Percentiles rank a stretch among this genome's conserved stretches.
phyloP scores from a whole-genome alignment of 2,888 invertebrate genomes.

The Cryptocephalus moraei region DNA sequence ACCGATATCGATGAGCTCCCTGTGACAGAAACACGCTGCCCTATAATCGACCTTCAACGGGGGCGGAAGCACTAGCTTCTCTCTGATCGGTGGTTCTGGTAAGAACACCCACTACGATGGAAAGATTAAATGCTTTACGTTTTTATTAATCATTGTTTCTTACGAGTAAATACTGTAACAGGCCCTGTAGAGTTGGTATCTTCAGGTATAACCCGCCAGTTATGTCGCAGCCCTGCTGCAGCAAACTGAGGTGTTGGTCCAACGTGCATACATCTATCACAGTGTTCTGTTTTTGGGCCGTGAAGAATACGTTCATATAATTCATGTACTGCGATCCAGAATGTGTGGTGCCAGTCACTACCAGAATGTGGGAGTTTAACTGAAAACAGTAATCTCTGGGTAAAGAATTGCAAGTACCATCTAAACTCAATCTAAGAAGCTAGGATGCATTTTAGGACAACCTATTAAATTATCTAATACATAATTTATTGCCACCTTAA shows the following conservation, averaged over 20 bases:
- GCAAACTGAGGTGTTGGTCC: conserved; percentile 78
- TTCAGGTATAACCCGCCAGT: conserved; percentile 87
- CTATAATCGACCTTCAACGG: conserved; percentile 89
- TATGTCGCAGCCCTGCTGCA: conserved; percentile 96
- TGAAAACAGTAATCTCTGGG: conserved; percentile 19
- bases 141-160: conserved; percentile 19
- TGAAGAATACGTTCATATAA: conserved; percentile 97
- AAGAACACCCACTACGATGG: conserved; percentile 78
- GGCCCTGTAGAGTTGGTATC: conserved; percentile 75
- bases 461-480: no score
- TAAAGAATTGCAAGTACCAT: neutral
- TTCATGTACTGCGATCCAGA: conserved; percentile 95
- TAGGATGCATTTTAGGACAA: neutral
- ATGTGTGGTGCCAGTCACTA: conserved; percentile 84
- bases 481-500: no score
- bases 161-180: conserved; percentile 79
- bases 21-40: conserved; percentile 96
- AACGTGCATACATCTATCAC: conserved; percentile 87
- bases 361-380: conserved; percentile 67
- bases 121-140: neutral
- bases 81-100: conserved; percentile 70
- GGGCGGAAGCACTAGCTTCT: conserved; percentile 78
- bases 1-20: conserved; percentile 89
- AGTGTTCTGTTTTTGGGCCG: conserved; percentile 78
- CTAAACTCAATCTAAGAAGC: no score